phyloP scores from a whole-genome alignment of 2,888 invertebrate species.

The Buathra laborator region DNA sequence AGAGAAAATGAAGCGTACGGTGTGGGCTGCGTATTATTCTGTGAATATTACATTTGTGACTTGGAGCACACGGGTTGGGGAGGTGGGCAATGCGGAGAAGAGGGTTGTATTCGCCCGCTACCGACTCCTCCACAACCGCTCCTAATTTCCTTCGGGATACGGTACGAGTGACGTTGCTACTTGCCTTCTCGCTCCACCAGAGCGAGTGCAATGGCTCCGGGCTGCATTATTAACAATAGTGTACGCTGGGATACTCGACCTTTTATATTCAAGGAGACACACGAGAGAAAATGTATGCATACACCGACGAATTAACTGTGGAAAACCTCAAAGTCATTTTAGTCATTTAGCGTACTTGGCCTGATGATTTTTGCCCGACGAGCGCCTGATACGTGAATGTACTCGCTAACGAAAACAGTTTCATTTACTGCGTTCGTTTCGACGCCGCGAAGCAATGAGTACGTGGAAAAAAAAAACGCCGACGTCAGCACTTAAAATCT shows the following conservation, averaged over 20 bases:
- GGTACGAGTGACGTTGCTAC: slow-evolving; percentile 79
- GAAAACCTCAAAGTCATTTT: slow-evolving; percentile 26
- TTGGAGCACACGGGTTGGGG: slow-evolving; percentile 72
- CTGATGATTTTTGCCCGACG: not conserved
- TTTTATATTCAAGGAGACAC: slow-evolving; percentile 45
- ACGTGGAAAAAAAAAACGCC: slow-evolving; percentile 56
- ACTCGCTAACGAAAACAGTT: slow-evolving; percentile 49
- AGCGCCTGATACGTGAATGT: slow-evolving; percentile 14
- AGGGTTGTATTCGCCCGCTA: slow-evolving; percentile 71
- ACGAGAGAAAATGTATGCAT: slow-evolving; percentile 24
- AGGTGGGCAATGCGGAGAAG: slow-evolving; percentile 71
- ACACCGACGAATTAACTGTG: slow-evolving; percentile 28
- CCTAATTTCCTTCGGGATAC: slow-evolving; percentile 85
- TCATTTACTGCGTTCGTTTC: slow-evolving; percentile 21
- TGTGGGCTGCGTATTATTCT: slow-evolving; percentile 79
- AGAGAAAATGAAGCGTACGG: slow-evolving; percentile 60
- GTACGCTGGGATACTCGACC: slow-evolving; percentile 3
- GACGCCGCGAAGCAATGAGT: slow-evolving; percentile 15
- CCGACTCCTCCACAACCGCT: slow-evolving; percentile 69
- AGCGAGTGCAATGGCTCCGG: slow-evolving; percentile 51
- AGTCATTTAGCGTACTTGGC: not conserved
- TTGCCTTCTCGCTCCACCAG: slow-evolving; percentile 21
- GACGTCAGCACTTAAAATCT: slow-evolving; percentile 71
- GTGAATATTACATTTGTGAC: slow-evolving; percentile 85
- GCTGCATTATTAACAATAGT: slow-evolving; percentile 62